Percentiles rank a stretch among this genome's conserved stretches.
These are phyloP conservation scores for Nasalis larvatus DNA, from an alignment of 2,113 vertebrate species.

Conservation along the genomic window DNA sequence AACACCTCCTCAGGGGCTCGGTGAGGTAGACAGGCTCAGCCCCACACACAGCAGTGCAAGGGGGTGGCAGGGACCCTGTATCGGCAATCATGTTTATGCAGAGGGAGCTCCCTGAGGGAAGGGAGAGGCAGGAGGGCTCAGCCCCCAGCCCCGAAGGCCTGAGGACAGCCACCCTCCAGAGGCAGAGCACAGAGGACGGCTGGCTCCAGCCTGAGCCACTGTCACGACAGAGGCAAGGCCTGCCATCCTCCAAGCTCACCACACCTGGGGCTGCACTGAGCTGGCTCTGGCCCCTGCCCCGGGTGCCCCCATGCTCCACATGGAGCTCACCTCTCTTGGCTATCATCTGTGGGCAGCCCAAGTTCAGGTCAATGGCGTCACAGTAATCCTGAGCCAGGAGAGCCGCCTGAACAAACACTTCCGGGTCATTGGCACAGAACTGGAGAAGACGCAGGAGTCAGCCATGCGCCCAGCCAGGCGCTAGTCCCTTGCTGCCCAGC, in stretches of 20 bases:
- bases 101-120: not conserved
- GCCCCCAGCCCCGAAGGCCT: not conserved
- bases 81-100: not conserved
- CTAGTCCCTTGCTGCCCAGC: not conserved
- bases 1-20: too few species aligned
- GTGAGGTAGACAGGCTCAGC: not conserved
- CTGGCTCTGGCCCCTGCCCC: not conserved
- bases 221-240: not conserved
- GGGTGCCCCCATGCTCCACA: too few species aligned
- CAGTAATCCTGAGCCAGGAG: slow-evolving; percentile 95
- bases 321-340: slow-evolving; percentile 93
- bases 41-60: not conserved
- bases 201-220: not conserved
- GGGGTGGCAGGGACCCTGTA: too few species aligned
- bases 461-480: not conserved
- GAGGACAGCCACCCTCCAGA: not conserved
- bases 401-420: slow-evolving; percentile 95
- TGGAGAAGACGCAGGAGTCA: slow-evolving; percentile 72
- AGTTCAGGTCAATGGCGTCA: slow-evolving; percentile 95
- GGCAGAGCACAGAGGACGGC: not conserved
- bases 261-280: not conserved
- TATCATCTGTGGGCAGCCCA: slow-evolving; percentile 99
- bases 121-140: not conserved
- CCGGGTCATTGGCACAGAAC: slow-evolving; percentile 99
- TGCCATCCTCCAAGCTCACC: not conserved